phyloP scores from a whole-genome alignment of 2,797 vertebrate species.

The Percopsis omiscomaycus region DNA sequence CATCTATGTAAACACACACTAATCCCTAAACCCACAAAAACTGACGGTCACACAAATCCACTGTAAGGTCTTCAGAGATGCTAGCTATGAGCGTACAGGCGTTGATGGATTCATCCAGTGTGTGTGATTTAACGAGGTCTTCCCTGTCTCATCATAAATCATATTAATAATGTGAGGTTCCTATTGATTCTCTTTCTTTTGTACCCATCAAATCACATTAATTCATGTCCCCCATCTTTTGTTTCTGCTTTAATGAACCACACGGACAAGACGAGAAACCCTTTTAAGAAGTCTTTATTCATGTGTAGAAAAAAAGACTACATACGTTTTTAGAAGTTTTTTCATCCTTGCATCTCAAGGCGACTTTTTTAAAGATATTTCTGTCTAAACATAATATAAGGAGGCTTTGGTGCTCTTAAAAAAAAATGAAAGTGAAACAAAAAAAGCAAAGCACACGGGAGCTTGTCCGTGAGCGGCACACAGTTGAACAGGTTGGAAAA shows the following conservation, averaged over 20 bases:
- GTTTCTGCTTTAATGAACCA: conserved; percentile 54
- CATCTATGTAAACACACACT: conserved; percentile 13
- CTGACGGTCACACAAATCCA: conserved; percentile 20
- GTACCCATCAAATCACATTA: conserved; percentile 38
- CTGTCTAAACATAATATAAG: conserved; percentile 70
- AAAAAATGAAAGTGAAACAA: conserved; percentile 20
- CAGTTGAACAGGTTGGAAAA: conserved; percentile 56
- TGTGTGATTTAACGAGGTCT: conserved; percentile 66
- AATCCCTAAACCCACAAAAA: conserved; percentile 12
- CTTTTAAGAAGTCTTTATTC: conserved; percentile 73
- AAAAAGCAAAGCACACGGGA: conserved; percentile 32
- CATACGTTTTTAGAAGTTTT: conserved; percentile 49
- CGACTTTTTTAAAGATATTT: conserved; percentile 65
- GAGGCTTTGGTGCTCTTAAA: conserved; percentile 61
- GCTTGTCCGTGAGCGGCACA: conserved; percentile 45
- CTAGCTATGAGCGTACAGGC: conserved; percentile 22
- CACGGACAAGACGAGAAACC: conserved; percentile 28
- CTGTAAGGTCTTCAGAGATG: conserved; percentile 28
- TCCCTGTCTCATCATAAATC: conserved; percentile 50
- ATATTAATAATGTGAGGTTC: conserved; percentile 56
- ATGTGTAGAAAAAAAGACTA: conserved; percentile 74
- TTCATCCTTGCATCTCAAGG: conserved; percentile 71
- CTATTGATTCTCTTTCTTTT: conserved; percentile 57
- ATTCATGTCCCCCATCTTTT: conserved; percentile 43
- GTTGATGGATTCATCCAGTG: conserved; percentile 60